Base-by-base conservation (phyloP, 35 echinoderm and acorn worm genomes). In the Ptychodera flava region DNA sequence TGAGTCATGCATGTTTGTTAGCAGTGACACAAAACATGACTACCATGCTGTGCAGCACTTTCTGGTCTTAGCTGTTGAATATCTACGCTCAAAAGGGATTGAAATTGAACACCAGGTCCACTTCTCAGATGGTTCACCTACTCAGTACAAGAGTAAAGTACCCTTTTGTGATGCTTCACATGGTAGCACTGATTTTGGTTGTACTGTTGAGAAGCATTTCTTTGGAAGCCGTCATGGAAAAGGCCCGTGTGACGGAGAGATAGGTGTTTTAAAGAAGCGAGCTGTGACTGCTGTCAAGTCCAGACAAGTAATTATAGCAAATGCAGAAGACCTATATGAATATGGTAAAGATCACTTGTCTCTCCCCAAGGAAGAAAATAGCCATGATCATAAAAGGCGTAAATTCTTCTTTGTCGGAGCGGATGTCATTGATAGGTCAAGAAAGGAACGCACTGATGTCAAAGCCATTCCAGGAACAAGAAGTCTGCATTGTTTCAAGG, bases 191-290 rank as follows among this genome's bases (percentile, higher is more conserved):
- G 92, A 93, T 35, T 83, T 90, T 78, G 88, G 87, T 12, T 85
- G 89, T 64, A 22, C 33, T 27, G 80, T 31, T 36, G 92, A 93
- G 45, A 85, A 83, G 37, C 92, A 93, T 36, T 93, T 86, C 78
- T 93, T 93, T 45, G 85, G 92, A 32, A 87, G 81, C 28, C 84
- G 88, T 0, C 88, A 93, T 90, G 92, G 92, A 0, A 90, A 93
- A 76, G 88, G 88, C 0, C 88, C 88, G 1, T 93, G 92, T 79
- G 92, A 93, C 31, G 1, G 88, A 1, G 92, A 93, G 80, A 93
- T 93, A 29, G 88, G 92, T n/a, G 88, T 93, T 14, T 28, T 93
- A 1, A 93, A 93, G 79, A 93, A 90, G 75, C 28, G 38, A 77
- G 81, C 82, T 6, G 12, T 1, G 16, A 34, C 29, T 76, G 82